Percentiles rank a stretch among this genome's conserved stretches.
Conservation (phyloP, 2,888 invertebrate species). For the Pharmacophagus antenor region DNA sequence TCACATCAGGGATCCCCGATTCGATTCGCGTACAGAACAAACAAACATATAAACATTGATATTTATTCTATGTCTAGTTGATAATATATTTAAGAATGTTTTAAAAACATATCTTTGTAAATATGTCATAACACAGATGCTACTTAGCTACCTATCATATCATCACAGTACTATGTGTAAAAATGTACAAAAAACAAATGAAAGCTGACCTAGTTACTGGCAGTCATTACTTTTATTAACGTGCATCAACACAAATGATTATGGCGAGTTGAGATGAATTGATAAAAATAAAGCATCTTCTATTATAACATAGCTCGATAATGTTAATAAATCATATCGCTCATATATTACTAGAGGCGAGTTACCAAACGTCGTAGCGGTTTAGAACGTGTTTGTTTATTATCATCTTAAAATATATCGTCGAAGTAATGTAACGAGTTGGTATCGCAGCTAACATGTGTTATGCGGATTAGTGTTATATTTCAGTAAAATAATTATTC, state of each 20-base stretch:
- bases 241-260: not conserved
- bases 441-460: constrained; percentile 20
- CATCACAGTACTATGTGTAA: too few relatives aligned
- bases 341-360: constrained; percentile 11
- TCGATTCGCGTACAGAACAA: too few relatives aligned
- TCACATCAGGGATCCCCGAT: too few relatives aligned
- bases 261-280: not conserved
- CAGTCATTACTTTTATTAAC: too few relatives aligned
- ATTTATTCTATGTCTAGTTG: too few relatives aligned
- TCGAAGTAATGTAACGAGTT: constrained; percentile 23
- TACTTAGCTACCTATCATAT: too few relatives aligned
- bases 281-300: not conserved
- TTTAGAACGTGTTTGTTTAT: constrained; percentile 25
- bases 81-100: too few relatives aligned
- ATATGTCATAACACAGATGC: too few relatives aligned
- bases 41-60: too few relatives aligned
- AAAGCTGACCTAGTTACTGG: too few relatives aligned
- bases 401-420: constrained; percentile 27
- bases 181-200: too few relatives aligned
- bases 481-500: constrained; percentile 22
- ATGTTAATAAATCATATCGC: constrained; percentile 18
- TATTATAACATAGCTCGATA: constrained; percentile 3
- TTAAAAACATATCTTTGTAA: too few relatives aligned
- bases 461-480: constrained; percentile 22
- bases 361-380: constrained; percentile 10